Conservation (phyloP, 2,888 invertebrate species). For the Drosophila maculinotata region DNA sequence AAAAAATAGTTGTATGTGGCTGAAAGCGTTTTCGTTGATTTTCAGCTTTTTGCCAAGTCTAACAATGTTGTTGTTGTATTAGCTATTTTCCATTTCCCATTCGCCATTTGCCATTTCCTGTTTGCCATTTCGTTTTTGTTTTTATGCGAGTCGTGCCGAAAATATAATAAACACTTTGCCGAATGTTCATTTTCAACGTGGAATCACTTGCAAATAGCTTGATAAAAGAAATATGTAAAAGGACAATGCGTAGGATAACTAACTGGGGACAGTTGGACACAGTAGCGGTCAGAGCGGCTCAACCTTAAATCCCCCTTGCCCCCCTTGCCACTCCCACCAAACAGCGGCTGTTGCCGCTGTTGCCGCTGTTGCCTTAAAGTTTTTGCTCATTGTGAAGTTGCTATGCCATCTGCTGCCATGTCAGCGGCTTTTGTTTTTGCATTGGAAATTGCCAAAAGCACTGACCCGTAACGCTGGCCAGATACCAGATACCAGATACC, state of each 20-base stretch:
- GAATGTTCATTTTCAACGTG: constrained; percentile 30
- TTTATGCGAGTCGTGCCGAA: constrained; percentile 9
- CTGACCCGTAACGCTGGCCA: constrained; percentile 65
- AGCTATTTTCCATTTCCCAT: neutral
- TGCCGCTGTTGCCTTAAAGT: neutral
- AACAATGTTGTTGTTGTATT: neutral
- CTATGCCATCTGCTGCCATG: constrained; percentile 64
- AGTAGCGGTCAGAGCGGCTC: constrained; percentile 1
- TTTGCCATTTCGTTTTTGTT: constrained; percentile 8
- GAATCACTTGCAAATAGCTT: constrained; percentile 50
- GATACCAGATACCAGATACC: constrained; percentile 47
- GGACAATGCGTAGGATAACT: constrained; percentile 36
- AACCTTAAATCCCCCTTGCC: neutral
- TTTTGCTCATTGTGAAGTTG: constrained; percentile 11
- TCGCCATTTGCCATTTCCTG: neutral
- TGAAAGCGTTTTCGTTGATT: too few relatives aligned
- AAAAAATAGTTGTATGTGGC: too few relatives aligned
- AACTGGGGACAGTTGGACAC: constrained; percentile 51
- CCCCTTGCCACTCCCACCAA: too few relatives aligned
- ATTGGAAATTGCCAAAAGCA: constrained; percentile 62
- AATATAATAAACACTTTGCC: constrained; percentile 38
- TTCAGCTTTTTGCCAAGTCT: neutral
- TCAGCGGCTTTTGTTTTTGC: constrained; percentile 73
- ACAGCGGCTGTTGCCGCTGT: too few relatives aligned
- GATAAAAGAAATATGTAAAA: constrained; percentile 48